phyloP scores from a whole-genome alignment of 2,888 invertebrate species.

The Leptopilina drosophilae region DNA sequence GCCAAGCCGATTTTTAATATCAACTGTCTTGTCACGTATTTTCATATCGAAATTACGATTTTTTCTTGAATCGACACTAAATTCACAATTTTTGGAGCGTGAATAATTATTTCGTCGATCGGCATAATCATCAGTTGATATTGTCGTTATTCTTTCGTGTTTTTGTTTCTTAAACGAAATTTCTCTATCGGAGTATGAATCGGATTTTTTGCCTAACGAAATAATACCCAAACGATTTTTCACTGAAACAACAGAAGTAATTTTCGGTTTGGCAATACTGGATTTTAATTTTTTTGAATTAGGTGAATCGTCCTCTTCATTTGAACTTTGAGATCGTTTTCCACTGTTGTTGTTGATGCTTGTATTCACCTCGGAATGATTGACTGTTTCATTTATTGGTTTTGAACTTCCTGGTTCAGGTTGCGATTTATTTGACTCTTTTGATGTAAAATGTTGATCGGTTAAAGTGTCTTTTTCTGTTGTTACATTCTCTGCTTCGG shows the following conservation, averaged over 20 bases:
- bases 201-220: constrained; percentile 67
- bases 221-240: constrained; percentile 68
- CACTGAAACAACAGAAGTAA: constrained; percentile 73
- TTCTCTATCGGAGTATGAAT: constrained; percentile 59
- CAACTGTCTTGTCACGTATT: constrained; percentile 45
- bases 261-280: constrained; percentile 69
- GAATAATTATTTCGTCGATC: constrained; percentile 56
- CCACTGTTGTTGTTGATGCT: constrained; percentile 74
- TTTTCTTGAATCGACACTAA: constrained; percentile 50
- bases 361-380: constrained; percentile 61
- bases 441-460: not conserved
- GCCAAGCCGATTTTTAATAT: constrained; percentile 55
- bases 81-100: constrained; percentile 51
- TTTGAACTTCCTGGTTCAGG: constrained; percentile 67
- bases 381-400: constrained; percentile 64
- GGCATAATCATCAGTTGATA: constrained; percentile 47
- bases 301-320: constrained; percentile 45
- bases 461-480: not conserved
- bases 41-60: constrained; percentile 42
- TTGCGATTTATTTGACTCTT: not conserved
- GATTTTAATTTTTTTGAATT: constrained; percentile 65
- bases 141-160: constrained; percentile 6
- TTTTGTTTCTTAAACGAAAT: constrained; percentile 51
- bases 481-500: constrained; percentile 2
- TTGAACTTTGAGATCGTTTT: constrained; percentile 70